Evolutionary conservation across 2,113 vertebrate genomes (phyloP).

Genomic region (Scatophagus argus): DNA sequence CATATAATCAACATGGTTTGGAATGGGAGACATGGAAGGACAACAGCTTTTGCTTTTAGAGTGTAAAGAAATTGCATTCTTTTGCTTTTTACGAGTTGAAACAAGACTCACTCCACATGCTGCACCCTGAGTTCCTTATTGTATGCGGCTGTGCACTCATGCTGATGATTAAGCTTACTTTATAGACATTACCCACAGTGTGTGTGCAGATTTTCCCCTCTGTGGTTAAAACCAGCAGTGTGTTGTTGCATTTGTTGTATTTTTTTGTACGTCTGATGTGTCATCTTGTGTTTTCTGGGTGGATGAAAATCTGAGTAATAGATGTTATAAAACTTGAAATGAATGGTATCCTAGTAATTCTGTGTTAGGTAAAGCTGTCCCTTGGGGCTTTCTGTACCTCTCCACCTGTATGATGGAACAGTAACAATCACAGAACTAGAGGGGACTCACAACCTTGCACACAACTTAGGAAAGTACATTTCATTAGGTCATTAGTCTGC

Average conservation of each 20-base stretch:
- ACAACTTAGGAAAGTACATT: not conserved
- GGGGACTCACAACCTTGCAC: not conserved
- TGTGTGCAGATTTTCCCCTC: not conserved
- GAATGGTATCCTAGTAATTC: not conserved
- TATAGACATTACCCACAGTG: not conserved
- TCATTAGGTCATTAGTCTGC: not conserved
- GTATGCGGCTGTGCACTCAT: not conserved
- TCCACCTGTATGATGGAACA: constrained; percentile 1
- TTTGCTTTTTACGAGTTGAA: constrained; percentile 30
- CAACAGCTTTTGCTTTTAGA: not conserved
- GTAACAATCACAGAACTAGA: not conserved
- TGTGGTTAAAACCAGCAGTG: not conserved
- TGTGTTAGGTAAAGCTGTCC: constrained; percentile 3
- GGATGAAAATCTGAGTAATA: not conserved
- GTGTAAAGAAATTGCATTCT: constrained; percentile 37
- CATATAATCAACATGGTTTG: not conserved
- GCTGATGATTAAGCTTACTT: not conserved
- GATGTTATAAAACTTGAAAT: not conserved
- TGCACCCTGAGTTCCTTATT: not conserved
- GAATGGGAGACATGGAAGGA: not conserved
- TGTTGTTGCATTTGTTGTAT: not conserved
- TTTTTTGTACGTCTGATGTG: not conserved
- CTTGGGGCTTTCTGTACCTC: not conserved
- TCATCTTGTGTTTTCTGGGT: not conserved
- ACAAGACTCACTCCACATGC: constrained; percentile 5